Conservation (phyloP, 1,140 invertebrate genomes). For the Colletes latitarsis region DNA sequence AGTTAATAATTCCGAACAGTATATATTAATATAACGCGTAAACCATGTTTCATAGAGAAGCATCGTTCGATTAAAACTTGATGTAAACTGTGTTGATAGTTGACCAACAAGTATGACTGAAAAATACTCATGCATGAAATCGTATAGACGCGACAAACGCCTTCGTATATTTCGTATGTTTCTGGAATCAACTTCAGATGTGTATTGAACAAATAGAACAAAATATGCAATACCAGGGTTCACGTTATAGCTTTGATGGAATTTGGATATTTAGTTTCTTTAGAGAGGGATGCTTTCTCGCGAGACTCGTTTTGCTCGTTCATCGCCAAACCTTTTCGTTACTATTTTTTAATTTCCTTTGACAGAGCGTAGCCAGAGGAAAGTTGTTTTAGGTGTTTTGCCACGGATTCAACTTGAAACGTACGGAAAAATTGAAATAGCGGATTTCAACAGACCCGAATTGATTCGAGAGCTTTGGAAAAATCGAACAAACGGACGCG, state of each 20-base stretch:
- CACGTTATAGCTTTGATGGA: not conserved
- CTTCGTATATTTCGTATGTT: no score
- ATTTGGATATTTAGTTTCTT: not conserved
- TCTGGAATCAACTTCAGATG: no score
- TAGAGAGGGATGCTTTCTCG: not conserved
- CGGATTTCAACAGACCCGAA: not conserved
- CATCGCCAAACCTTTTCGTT: not conserved
- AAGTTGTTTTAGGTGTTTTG: not conserved
- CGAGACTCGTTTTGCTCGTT: not conserved
- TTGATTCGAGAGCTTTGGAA: not conserved
- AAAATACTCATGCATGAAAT: not conserved
- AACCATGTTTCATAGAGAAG: no score
- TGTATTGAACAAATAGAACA: no score
- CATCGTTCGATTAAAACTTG: no score
- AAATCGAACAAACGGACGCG: not conserved
- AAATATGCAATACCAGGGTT: no score
- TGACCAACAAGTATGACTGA: no score
- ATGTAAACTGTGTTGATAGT: no score
- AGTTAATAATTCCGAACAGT: no score
- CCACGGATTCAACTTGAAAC: not conserved
- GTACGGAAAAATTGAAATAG: conserved; percentile 4
- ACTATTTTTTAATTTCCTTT: not conserved
- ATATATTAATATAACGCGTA: no score
- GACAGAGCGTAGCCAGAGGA: not conserved
- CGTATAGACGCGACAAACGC: no score